These are phyloP conservation scores for Mylabris phalerata DNA, from an alignment of 1,140 invertebrate genomes.

Conservation along the genomic window DNA sequence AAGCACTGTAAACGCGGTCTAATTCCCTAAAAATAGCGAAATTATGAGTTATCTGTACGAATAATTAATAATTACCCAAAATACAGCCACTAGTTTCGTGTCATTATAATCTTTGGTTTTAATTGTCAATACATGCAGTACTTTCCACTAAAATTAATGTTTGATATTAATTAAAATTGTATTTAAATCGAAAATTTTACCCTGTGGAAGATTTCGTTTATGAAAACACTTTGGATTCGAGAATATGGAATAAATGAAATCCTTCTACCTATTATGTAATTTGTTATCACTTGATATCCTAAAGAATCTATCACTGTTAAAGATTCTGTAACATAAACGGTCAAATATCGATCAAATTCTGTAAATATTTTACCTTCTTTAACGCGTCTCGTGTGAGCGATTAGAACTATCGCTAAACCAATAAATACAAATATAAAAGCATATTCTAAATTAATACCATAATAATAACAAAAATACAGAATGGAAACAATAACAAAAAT, in stretches of 20 bases:
- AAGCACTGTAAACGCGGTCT: conserved; percentile 18
- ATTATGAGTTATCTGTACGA: neutral
- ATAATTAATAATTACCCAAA: neutral
- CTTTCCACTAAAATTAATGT: neutral
- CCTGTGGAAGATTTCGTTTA: conserved; percentile 54
- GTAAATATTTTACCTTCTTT: too few species aligned
- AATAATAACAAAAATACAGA: neutral
- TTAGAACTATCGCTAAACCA: neutral
- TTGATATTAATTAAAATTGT: neutral
- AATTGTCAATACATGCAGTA: neutral
- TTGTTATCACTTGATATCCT: conserved; percentile 46
- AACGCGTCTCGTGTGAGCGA: too few species aligned
- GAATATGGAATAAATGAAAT: conserved; percentile 47
- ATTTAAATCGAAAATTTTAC: conserved; percentile 32
- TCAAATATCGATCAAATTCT: too few species aligned
- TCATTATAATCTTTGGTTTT: neutral
- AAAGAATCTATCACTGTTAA: conserved; percentile 48
- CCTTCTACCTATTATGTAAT: conserved; percentile 39
- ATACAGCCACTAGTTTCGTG: neutral
- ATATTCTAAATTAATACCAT: neutral
- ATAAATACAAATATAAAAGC: neutral
- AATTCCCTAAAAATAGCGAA: neutral
- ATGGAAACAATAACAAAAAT: too few species aligned
- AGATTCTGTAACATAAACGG: conserved; percentile 40
- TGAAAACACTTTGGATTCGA: conserved; percentile 49